Evolutionary conservation across 2,113 vertebrate genomes (phyloP).

Genomic region (Rhodinocichla rosea): DNA sequence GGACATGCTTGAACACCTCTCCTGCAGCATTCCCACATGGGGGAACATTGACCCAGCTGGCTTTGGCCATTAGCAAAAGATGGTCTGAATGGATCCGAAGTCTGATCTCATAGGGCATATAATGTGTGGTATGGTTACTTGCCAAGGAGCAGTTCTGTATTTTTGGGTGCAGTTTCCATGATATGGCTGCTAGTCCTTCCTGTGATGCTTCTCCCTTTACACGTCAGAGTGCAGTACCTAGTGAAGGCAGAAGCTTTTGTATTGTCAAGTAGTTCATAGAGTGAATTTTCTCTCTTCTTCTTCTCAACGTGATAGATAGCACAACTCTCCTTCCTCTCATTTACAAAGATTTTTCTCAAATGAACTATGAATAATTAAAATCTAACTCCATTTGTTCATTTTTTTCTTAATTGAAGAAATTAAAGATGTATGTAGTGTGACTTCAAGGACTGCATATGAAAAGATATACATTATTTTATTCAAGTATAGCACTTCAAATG

Average conservation of each 20-base stretch:
- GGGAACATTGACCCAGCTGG: neutral
- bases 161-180: neutral
- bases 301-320: conserved; percentile 59
- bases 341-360: conserved; percentile 80
- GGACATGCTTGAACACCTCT: neutral
- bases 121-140: neutral
- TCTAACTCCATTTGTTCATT: conserved; percentile 74
- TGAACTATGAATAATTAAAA: conserved; percentile 82
- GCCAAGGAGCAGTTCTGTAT: neutral
- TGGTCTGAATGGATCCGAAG: neutral
- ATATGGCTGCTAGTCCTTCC: neutral
- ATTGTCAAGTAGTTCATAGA: conserved; percentile 31
- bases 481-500: conserved; percentile 60
- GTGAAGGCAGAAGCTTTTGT: conserved; percentile 3
- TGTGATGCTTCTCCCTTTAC: neutral
- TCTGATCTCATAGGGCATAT: neutral
- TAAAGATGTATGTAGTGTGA: conserved; percentile 76
- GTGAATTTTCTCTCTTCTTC: conserved; percentile 45
- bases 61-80: neutral
- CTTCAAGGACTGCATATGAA: conserved; percentile 68
- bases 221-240: neutral
- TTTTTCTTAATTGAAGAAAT: conserved; percentile 81
- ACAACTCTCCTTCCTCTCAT: conserved; percentile 66
- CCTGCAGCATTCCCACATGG: neutral
- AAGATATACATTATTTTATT: conserved; percentile 72